Evolutionary conservation across 1,140 invertebrate species (phyloP).

Genomic region (Bilobella aurantiaca): DNA sequence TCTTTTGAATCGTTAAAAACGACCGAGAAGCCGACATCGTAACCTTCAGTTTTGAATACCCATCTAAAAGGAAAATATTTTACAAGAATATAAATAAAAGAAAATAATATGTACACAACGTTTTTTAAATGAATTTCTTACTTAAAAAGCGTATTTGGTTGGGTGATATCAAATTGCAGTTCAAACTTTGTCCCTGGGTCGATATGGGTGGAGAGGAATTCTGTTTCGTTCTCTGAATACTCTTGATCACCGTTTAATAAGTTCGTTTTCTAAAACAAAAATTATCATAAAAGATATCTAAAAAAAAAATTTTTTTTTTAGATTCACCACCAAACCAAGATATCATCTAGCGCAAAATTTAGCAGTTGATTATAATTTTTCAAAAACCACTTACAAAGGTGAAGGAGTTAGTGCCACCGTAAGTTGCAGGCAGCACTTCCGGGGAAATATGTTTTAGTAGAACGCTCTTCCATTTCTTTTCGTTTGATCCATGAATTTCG

Average conservation of each 20-base stretch:
- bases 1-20: conserved; percentile 51
- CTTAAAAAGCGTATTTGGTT: background rate
- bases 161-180: conserved; percentile 5
- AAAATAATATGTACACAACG: background rate
- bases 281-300: no score
- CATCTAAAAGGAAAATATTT: conserved; percentile 52
- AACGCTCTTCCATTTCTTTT: conserved; percentile 61
- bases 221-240: no score
- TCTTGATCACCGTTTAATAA: no score
- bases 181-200: conserved; percentile 12
- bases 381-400: background rate
- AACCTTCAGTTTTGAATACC: conserved; percentile 73
- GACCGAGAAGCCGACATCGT: conserved; percentile 81
- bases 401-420: conserved; percentile 52
- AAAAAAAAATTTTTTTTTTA: no score
- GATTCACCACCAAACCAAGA: no score
- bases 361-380: no score
- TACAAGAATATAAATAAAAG: background rate
- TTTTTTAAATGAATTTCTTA: no score
- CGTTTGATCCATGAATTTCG: conserved; percentile 61
- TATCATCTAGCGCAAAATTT: no score
- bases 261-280: no score
- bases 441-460: conserved; percentile 54
- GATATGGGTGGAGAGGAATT: background rate
- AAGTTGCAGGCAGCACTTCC: conserved; percentile 62